Conservation (phyloP, 2,113 vertebrate genomes). For the Chaetura pelagica region DNA sequence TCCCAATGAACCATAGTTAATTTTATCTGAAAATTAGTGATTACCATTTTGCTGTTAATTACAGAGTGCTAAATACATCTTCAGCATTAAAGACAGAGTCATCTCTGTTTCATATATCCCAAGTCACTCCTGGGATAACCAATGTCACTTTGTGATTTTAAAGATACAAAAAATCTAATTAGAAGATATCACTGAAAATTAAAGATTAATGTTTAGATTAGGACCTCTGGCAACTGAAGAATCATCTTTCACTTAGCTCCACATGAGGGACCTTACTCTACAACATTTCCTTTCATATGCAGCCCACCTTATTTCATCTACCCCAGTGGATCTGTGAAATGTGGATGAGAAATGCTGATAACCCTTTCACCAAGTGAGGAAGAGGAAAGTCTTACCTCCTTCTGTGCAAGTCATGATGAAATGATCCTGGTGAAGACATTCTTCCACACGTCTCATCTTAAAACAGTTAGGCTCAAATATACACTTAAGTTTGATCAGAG, state of each 20-base stretch:
- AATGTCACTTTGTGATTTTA: background rate
- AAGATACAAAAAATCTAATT: background rate
- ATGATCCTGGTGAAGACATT: background rate
- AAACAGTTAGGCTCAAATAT: background rate
- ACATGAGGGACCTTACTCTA: background rate
- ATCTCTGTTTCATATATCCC: background rate
- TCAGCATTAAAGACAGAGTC: slow-evolving; percentile 43
- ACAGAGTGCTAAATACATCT: slow-evolving; percentile 46
- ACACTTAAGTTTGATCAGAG: background rate
- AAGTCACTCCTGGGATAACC: slow-evolving; percentile 6
- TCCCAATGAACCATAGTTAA: slow-evolving; percentile 61
- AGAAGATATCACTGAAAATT: background rate
- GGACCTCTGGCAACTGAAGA: background rate
- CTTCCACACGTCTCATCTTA: background rate
- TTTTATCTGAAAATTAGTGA: slow-evolving; percentile 75
- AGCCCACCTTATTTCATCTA: background rate
- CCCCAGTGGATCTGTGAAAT: background rate
- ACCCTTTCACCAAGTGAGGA: background rate
- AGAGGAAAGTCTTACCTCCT: background rate
- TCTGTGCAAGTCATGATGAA: background rate
- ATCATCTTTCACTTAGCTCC: background rate
- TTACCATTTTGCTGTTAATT: slow-evolving; percentile 74
- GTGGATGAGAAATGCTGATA: background rate
- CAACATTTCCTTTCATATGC: background rate
- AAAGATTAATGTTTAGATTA: background rate